Base-by-base conservation (phyloP, 2,888 invertebrate species). In the Homarus gammarus region DNA sequence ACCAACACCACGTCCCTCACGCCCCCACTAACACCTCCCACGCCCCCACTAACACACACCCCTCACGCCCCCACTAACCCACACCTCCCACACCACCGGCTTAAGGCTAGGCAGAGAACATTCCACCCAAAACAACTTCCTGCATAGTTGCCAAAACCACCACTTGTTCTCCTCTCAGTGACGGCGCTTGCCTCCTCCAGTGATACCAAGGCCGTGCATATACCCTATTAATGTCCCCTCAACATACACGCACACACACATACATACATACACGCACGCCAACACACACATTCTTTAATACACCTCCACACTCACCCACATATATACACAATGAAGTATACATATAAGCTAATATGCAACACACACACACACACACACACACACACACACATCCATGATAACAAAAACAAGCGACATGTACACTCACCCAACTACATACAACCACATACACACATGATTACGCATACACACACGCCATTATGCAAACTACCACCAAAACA, bases 381-480 rank as follows among this genome's bases (percentile, higher is more conserved):
- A n/a, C n/a, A n/a, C n/a, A n/a, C n/a, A n/a, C n/a, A n/a, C n/a
- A n/a, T n/a, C n/a, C 44, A 44, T 44, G 6, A 44, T 12, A 44
- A 44, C 44, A 44, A 44, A 8, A 12, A 12, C 6, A 5, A 12
- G 44, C 5, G 44, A 12, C 12, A 12, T 12, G 12, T 12, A 44
- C 44, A 44, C 44, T 8, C 38, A 38, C 33, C 3, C 15, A 15
- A 3, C 33, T 22, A 40, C 73, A 73, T 38, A 73, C 40, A 73
- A 38, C 36, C 38, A 38, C 73, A 31, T 38, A 38, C 73, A 40
- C 73, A 31, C 72, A 15, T 22, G 1, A 15, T 38, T 22, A 73
- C 73, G 38, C 73, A 73, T 22, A 40, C 73, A 73, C 73, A 72
- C 72, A 72, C 72, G 33, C 72, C 27, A 27, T 33, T 33, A 72